These are phyloP conservation scores for Rhincodon typus DNA, from an alignment of 2,797 vertebrate genomes.

Conservation along the genomic window DNA sequence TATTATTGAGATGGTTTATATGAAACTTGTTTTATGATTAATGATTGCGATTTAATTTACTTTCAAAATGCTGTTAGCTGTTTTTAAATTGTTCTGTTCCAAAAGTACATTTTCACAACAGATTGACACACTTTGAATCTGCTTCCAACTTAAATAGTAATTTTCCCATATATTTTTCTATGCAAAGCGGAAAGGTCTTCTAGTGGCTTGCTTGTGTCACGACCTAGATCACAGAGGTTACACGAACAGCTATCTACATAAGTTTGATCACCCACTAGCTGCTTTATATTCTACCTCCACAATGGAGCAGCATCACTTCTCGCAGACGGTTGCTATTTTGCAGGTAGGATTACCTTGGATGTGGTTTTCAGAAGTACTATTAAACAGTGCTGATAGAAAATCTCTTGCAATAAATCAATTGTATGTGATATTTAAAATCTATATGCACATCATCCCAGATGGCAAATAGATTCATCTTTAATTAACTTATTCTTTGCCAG, in stretches of 20 bases:
- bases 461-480: neutral
- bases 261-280: constrained; percentile 94
- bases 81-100: neutral
- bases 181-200: constrained; percentile 81
- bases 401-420: neutral
- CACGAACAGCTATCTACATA: constrained; percentile 95
- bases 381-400: neutral
- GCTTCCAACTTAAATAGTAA: too few species aligned
- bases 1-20: neutral
- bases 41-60: neutral
- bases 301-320: constrained; percentile 99
- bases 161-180: neutral
- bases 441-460: neutral
- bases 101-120: neutral
- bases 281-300: constrained; percentile 96
- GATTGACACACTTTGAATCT: too few species aligned
- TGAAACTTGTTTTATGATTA: neutral
- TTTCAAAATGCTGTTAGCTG: neutral
- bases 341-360: constrained; percentile 72
- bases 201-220: constrained; percentile 94
- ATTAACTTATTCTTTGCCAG: neutral
- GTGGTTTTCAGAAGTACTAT: constrained; percentile 15
- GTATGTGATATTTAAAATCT: neutral
- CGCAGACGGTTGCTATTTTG: constrained; percentile 93
- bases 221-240: constrained; percentile 96